Base-by-base conservation (phyloP, 2,888 invertebrate genomes). In the Anoplius nigerrimus region DNA sequence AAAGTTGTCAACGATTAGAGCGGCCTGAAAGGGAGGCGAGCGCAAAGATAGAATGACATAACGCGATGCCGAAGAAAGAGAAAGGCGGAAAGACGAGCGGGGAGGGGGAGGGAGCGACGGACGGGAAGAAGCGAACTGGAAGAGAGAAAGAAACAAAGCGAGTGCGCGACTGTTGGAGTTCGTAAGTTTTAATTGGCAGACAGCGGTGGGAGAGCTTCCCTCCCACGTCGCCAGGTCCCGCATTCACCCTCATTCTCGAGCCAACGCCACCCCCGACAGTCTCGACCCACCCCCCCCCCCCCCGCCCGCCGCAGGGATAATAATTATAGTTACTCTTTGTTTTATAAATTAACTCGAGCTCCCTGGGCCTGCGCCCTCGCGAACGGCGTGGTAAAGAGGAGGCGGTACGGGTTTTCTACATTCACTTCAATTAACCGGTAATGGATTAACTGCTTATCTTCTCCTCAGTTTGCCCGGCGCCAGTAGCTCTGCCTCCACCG, bases 401-500 rank as follows among this genome's bases (percentile, higher is more conserved):
- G 66, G 42, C 13, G 62, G 53, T 54, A 58, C 22, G 58, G 21
- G 57, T 24, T 4, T 74, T 74, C 73, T 78, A 73, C 79, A 76
- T 82, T 80, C 76, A 76, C 81, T 83, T 83, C 75, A 81, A 82
- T 82, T 81, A 81, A 81, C 82, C 77, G 76, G 82, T 83, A 83
- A 82, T 83, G 82, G 79, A 83, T 83, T 83, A 82, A 82, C 79
- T 77, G 82, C 81, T 82, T 82, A 82, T 82, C 82, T 78, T 66
- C 72, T 69, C 63, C 52, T 72, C 62, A 64, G 66, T 69, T 69
- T 52, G 55, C 56, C 42, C 20, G 61, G 21, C 52, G 42, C 54
- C 62, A 62, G 20, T 52, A 48, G 4, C 48, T 48, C 48, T 48
- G 42, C 42, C 6, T 8, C 42, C 42, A 42, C 42, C 42, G 6